Evolutionary conservation across 2,797 vertebrate genomes (phyloP).

Genomic region (Sarcophilus harrisii): DNA sequence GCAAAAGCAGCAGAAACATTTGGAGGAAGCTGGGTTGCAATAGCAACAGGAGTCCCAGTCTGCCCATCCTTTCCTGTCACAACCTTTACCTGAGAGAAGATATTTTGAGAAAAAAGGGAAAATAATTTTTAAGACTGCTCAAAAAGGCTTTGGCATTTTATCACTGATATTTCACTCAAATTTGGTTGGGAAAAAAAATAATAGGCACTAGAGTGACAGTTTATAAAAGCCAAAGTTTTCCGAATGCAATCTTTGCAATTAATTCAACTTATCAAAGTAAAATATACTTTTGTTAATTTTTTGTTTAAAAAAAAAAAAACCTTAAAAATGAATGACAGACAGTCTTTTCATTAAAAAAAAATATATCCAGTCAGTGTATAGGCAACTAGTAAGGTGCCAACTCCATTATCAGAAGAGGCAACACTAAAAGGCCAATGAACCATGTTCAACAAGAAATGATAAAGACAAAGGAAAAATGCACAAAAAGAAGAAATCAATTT

Average conservation of each 20-base stretch:
- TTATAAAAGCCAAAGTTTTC: conserved; percentile 9
- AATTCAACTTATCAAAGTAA: conserved; percentile 16
- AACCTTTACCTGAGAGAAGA: conserved; percentile 90
- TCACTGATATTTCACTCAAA: conserved; percentile 69
- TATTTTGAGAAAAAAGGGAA: conserved; percentile 81
- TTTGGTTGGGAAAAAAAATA: conserved; percentile 59
- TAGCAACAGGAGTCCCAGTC: conserved; percentile 95
- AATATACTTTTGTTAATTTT: conserved; percentile 18
- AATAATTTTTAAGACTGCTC: conserved; percentile 75
- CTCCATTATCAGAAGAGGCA: fast-evolving
- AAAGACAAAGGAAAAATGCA: conserved; percentile 15
- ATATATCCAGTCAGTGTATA: not conserved
- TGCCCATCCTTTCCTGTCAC: conserved; percentile 94
- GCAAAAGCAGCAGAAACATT: conserved; percentile 95
- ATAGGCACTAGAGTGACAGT: conserved; percentile 43
- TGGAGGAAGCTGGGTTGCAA: conserved; percentile 95
- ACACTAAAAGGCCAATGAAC: not conserved
- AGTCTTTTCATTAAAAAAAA: not conserved
- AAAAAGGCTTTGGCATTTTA: conserved; percentile 65
- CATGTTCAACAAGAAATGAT: not conserved
- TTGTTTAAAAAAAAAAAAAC: not conserved
- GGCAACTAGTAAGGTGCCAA: not conserved
- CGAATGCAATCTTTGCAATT: conserved; percentile 7
- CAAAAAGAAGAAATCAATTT: conserved; percentile 32
- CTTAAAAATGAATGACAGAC: conserved; percentile 29